Conservation (phyloP, 2,797 vertebrate genomes). For the Clarias fuscus region DNA sequence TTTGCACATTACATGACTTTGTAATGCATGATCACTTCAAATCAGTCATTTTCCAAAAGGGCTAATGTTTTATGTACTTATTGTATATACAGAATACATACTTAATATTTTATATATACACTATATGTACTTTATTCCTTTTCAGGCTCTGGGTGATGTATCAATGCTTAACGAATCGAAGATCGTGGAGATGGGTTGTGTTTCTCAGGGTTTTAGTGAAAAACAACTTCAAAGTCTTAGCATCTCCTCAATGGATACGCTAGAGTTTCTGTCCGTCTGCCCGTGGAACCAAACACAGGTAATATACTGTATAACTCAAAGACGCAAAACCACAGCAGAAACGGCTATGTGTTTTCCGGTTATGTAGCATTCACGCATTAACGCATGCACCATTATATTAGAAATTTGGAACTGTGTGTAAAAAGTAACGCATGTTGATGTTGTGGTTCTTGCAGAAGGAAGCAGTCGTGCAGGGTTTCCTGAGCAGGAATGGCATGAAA, state of each 20-base stretch:
- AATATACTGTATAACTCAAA: conserved; percentile 5
- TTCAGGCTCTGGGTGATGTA: conserved; percentile 64
- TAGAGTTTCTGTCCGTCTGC: conserved; percentile 65
- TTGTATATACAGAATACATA: neutral
- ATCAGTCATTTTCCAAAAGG: neutral
- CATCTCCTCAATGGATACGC: conserved; percentile 60
- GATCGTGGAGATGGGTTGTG: conserved; percentile 66
- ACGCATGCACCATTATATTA: neutral
- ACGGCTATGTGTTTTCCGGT: no score
- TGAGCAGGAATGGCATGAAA: conserved; percentile 50
- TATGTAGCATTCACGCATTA: neutral
- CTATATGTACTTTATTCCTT: neutral
- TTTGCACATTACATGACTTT: neutral
- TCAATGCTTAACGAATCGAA: conserved; percentile 57
- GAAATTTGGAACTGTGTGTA: neutral
- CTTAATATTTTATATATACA: no score
- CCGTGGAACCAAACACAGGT: conserved; percentile 72
- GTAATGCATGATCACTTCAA: neutral
- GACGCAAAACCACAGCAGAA: neutral
- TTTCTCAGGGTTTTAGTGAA: conserved; percentile 63
- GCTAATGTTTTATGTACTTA: neutral
- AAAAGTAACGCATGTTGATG: neutral
- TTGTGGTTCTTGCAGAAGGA: conserved; percentile 58
- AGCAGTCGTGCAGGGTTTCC: conserved; percentile 61
- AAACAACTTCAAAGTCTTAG: conserved; percentile 61